Conservation (phyloP, 2,888 invertebrate genomes). For the Nasonovia ribisnigri region DNA sequence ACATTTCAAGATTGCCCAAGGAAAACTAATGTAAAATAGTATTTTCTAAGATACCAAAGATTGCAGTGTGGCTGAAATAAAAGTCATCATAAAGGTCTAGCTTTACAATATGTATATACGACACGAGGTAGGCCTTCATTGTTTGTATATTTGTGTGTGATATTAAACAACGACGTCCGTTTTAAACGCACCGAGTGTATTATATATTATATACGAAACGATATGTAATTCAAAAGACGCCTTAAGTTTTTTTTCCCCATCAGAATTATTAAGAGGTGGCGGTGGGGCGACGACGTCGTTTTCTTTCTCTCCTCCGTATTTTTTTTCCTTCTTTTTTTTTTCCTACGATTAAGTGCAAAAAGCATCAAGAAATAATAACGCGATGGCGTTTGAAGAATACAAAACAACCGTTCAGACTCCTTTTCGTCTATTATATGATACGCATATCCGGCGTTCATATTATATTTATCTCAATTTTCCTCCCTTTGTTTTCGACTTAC, state of each 20-base stretch:
- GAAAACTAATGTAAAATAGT: no score
- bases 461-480: no score
- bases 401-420: neutral
- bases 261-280: neutral
- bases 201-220: neutral
- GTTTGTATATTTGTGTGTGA: neutral
- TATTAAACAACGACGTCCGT: neutral
- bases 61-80: no score
- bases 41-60: no score
- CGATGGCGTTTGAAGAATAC: neutral
- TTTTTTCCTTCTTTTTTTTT: neutral
- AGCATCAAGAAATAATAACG: conserved; percentile 14
- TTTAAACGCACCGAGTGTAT: neutral
- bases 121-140: no score
- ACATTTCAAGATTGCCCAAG: no score
- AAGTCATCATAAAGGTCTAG: no score
- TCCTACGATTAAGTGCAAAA: neutral
- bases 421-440: neutral
- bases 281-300: neutral
- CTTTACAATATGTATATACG: no score
- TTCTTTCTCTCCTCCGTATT: neutral
- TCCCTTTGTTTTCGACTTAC: no score
- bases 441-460: no score
- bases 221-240: conserved; percentile 2
- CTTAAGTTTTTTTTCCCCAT: neutral